Evolutionary conservation across 1,140 invertebrate genomes (phyloP).

Genomic region (Drosophila elegans): DNA sequence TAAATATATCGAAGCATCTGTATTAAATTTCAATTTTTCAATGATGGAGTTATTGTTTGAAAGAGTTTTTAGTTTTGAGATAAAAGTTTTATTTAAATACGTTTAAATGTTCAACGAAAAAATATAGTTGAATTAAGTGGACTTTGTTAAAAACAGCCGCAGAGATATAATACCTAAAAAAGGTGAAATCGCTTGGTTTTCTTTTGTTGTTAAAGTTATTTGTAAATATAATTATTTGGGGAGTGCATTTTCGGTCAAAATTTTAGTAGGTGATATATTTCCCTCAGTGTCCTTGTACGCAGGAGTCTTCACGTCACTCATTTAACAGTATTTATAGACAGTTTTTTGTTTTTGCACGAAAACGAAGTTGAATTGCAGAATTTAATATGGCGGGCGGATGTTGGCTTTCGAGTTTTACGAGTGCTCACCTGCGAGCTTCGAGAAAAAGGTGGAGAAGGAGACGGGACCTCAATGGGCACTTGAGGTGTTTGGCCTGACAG

Average conservation of each 20-base stretch:
- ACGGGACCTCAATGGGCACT: constrained; percentile 39
- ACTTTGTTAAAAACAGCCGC: too few relatives aligned
- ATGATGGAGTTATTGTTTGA: too few relatives aligned
- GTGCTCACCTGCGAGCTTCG: constrained; percentile 36
- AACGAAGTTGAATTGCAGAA: constrained; percentile 52
- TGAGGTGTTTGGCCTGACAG: constrained; percentile 49
- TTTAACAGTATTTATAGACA: constrained; percentile 70
- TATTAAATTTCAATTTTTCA: too few relatives aligned
- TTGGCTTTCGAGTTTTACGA: constrained; percentile 66
- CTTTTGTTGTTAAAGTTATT: too few relatives aligned
- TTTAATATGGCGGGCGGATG: constrained; percentile 66
- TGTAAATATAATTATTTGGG: too few relatives aligned
- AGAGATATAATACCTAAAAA: too few relatives aligned
- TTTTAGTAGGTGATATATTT: not conserved
- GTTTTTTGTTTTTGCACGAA: constrained; percentile 49
- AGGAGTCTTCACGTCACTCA: constrained; percentile 33
- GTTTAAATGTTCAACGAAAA: too few relatives aligned
- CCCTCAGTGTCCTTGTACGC: constrained; percentile 13
- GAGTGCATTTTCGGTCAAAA: not conserved
- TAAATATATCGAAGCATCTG: too few relatives aligned
- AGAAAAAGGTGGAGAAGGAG: constrained; percentile 5
- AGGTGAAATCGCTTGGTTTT: too few relatives aligned
- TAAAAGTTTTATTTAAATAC: too few relatives aligned
- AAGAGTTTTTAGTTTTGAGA: too few relatives aligned
- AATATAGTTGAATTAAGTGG: too few relatives aligned